phyloP scores from a whole-genome alignment of 2,888 invertebrate genomes.

The Hipparchia sbordonii region DNA sequence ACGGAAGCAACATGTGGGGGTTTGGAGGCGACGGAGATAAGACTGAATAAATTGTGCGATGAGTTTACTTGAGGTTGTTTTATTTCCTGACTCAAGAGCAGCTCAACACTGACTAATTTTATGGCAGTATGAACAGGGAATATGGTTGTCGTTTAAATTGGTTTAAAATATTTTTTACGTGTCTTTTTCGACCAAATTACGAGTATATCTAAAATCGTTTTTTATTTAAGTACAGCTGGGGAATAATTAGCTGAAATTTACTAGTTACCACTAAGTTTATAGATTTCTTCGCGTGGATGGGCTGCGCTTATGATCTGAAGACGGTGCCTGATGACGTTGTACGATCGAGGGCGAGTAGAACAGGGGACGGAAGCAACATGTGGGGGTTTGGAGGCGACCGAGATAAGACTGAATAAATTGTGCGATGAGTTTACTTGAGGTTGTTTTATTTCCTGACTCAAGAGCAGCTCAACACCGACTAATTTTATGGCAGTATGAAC shows the following conservation, averaged over 20 bases:
- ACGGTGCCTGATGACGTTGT: slow-evolving; percentile 36
- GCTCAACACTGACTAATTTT: too few species aligned
- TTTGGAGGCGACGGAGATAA: neutral
- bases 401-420: slow-evolving; percentile 9
- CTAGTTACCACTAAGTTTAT: slow-evolving; percentile 56
- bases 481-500: too few species aligned
- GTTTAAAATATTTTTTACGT: too few species aligned
- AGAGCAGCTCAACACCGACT: neutral
- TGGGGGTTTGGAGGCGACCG: slow-evolving; percentile 39
- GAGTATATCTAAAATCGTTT: too few species aligned
- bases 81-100: neutral
- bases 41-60: slow-evolving; percentile 3
- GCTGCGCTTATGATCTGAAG: slow-evolving; percentile 63
- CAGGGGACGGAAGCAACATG: slow-evolving; percentile 51
- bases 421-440: neutral
- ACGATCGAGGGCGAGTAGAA: slow-evolving; percentile 41
- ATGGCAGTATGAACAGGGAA: too few species aligned
- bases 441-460: neutral
- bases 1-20: slow-evolving; percentile 49
- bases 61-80: neutral
- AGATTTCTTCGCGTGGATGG: slow-evolving; percentile 56
- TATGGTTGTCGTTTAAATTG: too few species aligned
- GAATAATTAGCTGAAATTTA: slow-evolving; percentile 45
- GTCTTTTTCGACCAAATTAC: too few species aligned
- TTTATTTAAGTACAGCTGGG: too few species aligned